Evolutionary conservation across 2,888 invertebrate genomes (phyloP), one percentile per base, ranked within the genome.

Genomic region (Leucozona laternaria): DNA sequence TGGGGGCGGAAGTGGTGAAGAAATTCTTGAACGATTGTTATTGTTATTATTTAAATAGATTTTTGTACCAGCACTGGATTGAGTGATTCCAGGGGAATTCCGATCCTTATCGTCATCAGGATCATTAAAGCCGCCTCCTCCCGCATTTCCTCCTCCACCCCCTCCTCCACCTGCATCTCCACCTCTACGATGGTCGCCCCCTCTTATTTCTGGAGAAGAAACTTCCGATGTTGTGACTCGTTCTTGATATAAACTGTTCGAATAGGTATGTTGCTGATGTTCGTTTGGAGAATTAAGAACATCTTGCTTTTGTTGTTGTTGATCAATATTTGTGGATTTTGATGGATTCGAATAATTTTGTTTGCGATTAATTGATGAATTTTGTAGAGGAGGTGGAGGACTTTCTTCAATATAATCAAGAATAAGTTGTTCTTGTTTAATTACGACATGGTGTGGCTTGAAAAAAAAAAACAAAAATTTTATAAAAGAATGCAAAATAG

Each of bases 401-500:
- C 71, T 76, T 40, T 82, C 86, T 79, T 86, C 82, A 75, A 68
- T 81, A 22, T 70, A 82, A 37, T 86, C 86, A 53, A 82, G 78
- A 34, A 78, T 48, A 40, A 82, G 28, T 31, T 82, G 78, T 45
- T 86, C 86, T 43, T 86, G 86, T 66, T 86, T 79, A 25, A 86
- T 64, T 15, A 78, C 73, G n/a, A 78, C 73, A 66, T 79, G 84
- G 31, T 78, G 68, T n/a, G 80, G 55, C 80, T 85, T 53, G 22
- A 34, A 58, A 25, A 43, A n/a, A 55, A 22, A 2, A 40, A 20
- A 5, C 28, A 4, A 13, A 62, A 62, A 2, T 6, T 17, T 17
- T 17, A 1, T 20, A 20, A 11, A 20, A 5, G 15, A 40, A 20
- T 48, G n/a, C 1, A 48, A 20, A 48, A 40, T 40, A 6, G 6